Evolutionary conservation across 2,113 vertebrate species (phyloP).

Genomic region (Garra rufa): DNA sequence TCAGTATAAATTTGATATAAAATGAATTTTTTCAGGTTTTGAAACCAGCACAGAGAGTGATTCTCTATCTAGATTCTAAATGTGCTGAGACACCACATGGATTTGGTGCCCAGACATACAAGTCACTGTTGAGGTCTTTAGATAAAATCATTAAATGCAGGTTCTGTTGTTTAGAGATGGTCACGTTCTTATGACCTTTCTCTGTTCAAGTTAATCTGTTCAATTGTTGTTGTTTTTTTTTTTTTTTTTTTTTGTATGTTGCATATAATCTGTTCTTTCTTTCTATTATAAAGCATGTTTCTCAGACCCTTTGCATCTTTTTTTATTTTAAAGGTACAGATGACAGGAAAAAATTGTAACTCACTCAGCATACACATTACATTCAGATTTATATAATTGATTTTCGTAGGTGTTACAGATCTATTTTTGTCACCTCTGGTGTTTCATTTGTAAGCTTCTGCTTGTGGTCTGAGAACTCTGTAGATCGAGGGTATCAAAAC

Average conservation of each 20-base stretch:
- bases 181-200: slow-evolving; percentile 4
- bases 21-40: slow-evolving; percentile 8
- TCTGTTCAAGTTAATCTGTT: background rate
- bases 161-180: background rate
- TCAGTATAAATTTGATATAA: background rate
- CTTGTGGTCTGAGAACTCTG: background rate
- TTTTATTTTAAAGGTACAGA: background rate
- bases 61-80: slow-evolving; percentile 26
- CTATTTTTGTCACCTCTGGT: too few species aligned
- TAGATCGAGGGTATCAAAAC: background rate
- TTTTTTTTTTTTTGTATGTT: too few species aligned
- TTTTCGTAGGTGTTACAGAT: background rate
- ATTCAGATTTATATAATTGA: background rate
- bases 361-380: background rate
- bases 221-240: too few species aligned
- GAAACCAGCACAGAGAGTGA: slow-evolving; percentile 21
- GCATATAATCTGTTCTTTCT: too few species aligned
- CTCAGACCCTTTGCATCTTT: background rate
- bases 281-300: slow-evolving; percentile 1
- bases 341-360: background rate
- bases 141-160: background rate
- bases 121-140: slow-evolving; percentile 16
- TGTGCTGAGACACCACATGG: background rate
- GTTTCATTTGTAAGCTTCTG: background rate
- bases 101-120: slow-evolving; percentile 26